Base-by-base conservation (phyloP, 2,113 vertebrate genomes). In the Taxidea taxus region DNA sequence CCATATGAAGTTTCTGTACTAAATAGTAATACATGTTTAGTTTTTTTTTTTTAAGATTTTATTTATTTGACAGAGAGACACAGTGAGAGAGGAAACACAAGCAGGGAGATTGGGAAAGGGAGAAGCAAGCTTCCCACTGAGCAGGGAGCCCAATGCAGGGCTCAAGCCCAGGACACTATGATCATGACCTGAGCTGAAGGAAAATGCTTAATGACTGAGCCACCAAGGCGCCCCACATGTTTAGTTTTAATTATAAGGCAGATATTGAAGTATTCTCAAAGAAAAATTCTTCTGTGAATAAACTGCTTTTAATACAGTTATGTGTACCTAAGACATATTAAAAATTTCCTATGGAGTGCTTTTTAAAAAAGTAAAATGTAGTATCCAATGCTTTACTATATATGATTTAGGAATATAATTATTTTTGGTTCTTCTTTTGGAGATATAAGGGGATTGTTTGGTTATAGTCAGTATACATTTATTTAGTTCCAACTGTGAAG, bases 351-450 rank as follows among this genome's bases (percentile, higher is more conserved):
- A 23, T 49, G 15, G 82, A 91, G 51, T 66, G 13, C 44, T 91
- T 96, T 88, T 85, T 42, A 72, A 87, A 96, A 96, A 96, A 78
- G 72, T 77, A 87, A 78, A 83, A 72, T 78, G 6, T 78, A 89
- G 89, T 89, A 93, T 80, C 49, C 72, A 84, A 88, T 80, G 64
- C 16, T 80, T 80, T 92, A 11, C 12, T 75, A 18, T 27, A 94
- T 29, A 64, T 37, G 44, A 96, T 29, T 95, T 95, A 94, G 84
- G 90, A 97, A 96, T 82, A 72, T 23, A 94, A 92, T 96, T 70
- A 92, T 70, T 93, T 90, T 90, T 90, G 56, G 81, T 78, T 31
- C 47, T 85, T 66, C 58, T 72, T 96, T 90, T 95, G 86, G 64
- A 97, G 77, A 85, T 34, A 82, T n/a, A 58, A 96, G 95, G 31